These are phyloP conservation scores for Caenorhabditis inopinata DNA, from an alignment of 1,140 invertebrate genomes.

Conservation along the genomic window DNA sequence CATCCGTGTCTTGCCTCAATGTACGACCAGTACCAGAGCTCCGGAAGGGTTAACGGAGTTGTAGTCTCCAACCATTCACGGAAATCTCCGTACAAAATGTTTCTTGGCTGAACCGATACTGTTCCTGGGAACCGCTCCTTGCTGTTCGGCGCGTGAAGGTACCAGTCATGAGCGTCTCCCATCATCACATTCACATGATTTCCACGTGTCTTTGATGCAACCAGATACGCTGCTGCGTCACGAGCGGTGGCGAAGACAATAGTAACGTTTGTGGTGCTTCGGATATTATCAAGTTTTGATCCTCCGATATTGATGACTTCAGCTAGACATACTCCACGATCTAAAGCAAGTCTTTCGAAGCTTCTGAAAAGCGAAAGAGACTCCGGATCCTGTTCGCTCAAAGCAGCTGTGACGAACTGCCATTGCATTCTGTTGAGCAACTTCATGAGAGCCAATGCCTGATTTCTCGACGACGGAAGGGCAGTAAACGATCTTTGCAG, in stretches of 20 bases:
- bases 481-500: slow-evolving; percentile 47
- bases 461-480: slow-evolving; percentile 43
- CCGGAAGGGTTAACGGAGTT: slow-evolving; percentile 59
- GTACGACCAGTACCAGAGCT: slow-evolving; percentile 60
- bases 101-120: slow-evolving; percentile 61
- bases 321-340: slow-evolving; percentile 53
- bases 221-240: slow-evolving; percentile 56
- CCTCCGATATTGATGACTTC: slow-evolving; percentile 53
- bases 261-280: slow-evolving; percentile 53
- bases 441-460: slow-evolving; percentile 52
- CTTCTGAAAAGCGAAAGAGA: slow-evolving; percentile 51
- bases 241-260: slow-evolving; percentile 56
- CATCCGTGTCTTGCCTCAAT: slow-evolving; percentile 60
- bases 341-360: slow-evolving; percentile 52
- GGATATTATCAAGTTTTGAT: slow-evolving; percentile 36
- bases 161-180: slow-evolving; percentile 63
- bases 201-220: slow-evolving; percentile 35
- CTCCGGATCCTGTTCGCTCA: slow-evolving; percentile 51
- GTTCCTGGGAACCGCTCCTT: slow-evolving; percentile 56
- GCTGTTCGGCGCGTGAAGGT: slow-evolving; percentile 55
- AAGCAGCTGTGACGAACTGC: slow-evolving; percentile 63
- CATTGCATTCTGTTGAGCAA: slow-evolving; percentile 56
- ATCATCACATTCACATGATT: slow-evolving; percentile 55
- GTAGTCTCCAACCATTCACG: slow-evolving; percentile 51
- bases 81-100: slow-evolving; percentile 55